These are phyloP conservation scores for Lasaia peninsularis DNA, from an alignment of 1,140 invertebrate genomes.

Conservation along the genomic window DNA sequence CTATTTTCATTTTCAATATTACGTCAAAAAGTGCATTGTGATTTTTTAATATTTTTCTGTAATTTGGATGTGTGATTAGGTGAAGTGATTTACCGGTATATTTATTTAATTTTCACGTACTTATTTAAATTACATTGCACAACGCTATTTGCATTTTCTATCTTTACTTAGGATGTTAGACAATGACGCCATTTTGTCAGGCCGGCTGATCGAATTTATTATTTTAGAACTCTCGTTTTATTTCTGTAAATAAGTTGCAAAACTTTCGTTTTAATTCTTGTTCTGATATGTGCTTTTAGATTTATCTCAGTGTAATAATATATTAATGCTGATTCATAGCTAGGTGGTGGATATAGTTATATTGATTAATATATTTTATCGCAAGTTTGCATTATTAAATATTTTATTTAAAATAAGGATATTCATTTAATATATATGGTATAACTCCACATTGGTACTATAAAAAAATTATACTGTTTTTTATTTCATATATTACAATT, in stretches of 20 bases:
- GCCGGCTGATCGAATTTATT: constrained; percentile 71
- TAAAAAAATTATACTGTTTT: too few species aligned
- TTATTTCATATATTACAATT: not conserved
- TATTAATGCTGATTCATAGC: not conserved
- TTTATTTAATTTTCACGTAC: constrained; percentile 1
- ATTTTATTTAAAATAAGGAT: not conserved
- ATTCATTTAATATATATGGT: not conserved
- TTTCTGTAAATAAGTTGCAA: not conserved
- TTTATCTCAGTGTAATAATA: not conserved
- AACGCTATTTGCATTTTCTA: constrained; percentile 10
- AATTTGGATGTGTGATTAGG: constrained; percentile 27
- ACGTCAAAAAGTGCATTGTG: constrained; percentile 71
- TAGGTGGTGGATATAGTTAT: not conserved
- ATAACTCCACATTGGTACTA: too few species aligned
- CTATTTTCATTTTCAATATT: constrained; percentile 67
- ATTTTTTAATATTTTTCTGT: constrained; percentile 41
- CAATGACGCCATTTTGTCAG: constrained; percentile 75
- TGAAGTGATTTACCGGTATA: constrained; percentile 23
- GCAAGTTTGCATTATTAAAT: not conserved
- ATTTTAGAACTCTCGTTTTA: constrained; percentile 43
- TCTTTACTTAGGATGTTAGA: constrained; percentile 40
- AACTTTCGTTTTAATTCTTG: not conserved
- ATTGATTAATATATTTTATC: constrained; percentile 2
- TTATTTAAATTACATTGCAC: constrained; percentile 20
- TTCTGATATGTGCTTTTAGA: not conserved